Percentiles rank a stretch among this genome's conserved stretches.
phyloP scores from a whole-genome alignment of 1,140 invertebrate genomes.

The Microplitis mediator region DNA sequence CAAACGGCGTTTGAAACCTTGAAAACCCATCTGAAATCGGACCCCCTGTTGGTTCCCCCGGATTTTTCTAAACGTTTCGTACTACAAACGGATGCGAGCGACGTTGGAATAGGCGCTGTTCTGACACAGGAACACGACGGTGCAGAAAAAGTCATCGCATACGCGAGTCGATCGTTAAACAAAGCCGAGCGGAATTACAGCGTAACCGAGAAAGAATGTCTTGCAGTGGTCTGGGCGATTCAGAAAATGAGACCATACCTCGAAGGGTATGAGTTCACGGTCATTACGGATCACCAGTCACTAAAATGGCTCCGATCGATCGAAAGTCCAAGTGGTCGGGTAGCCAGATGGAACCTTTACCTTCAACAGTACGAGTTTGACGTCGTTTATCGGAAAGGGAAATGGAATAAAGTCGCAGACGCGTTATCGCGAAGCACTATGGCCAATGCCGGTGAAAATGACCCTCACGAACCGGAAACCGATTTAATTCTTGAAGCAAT shows the following conservation, averaged over 20 bases:
- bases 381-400: conserved; percentile 52
- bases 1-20: not conserved
- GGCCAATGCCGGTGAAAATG: not conserved
- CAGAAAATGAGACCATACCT: conserved; percentile 57
- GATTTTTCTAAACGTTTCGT: conserved; percentile 41
- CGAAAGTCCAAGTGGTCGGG: conserved; percentile 49
- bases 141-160: conserved; percentile 46
- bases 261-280: conserved; percentile 51
- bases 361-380: conserved; percentile 55
- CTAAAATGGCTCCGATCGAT: conserved; percentile 56
- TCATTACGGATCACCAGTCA: conserved; percentile 59
- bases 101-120: conserved; percentile 39
- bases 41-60: conserved; percentile 29
- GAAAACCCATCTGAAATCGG: not conserved
- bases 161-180: conserved; percentile 50
- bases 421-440: conserved; percentile 38
- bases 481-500: conserved; percentile 27
- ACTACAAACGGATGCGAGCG: conserved; percentile 42
- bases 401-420: conserved; percentile 46
- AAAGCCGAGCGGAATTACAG: conserved; percentile 54
- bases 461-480: conserved; percentile 14
- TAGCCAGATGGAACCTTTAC: conserved; percentile 56
- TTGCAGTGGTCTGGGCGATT: conserved; percentile 57
- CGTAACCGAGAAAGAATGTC: conserved; percentile 57
- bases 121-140: conserved; percentile 38